phyloP scores from a whole-genome alignment of 1,140 invertebrate genomes.

The Lucilia sericata region DNA sequence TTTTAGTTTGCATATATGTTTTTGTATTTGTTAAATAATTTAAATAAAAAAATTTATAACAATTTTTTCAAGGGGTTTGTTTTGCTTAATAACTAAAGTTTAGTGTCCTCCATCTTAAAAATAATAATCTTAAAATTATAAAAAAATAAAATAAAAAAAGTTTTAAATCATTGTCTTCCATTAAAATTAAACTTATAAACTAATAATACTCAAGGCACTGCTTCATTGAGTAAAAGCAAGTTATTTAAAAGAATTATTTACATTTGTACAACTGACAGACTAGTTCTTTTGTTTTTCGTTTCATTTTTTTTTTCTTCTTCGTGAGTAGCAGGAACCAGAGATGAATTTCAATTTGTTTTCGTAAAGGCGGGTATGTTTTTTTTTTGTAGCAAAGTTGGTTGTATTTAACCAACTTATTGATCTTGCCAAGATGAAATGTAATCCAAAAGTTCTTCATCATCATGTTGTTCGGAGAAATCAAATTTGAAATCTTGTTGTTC shows the following conservation, averaged over 20 bases:
- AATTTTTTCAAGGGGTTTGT: slow-evolving; percentile 22
- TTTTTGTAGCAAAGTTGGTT: neutral
- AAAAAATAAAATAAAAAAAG: slow-evolving; percentile 34
- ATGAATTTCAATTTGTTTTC: slow-evolving; percentile 22
- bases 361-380: slow-evolving; percentile 35
- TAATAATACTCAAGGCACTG: slow-evolving; percentile 47
- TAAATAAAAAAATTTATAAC: slow-evolving; percentile 50
- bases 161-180: slow-evolving; percentile 67
- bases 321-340: neutral
- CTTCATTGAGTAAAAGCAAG: slow-evolving; percentile 32
- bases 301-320: neutral
- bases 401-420: slow-evolving; percentile 67
- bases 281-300: neutral
- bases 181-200: slow-evolving; percentile 42
- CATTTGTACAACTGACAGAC: slow-evolving; percentile 46
- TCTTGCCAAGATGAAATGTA: slow-evolving; percentile 90
- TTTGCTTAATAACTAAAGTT: slow-evolving; percentile 38
- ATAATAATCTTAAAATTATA: slow-evolving; percentile 24
- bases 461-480: slow-evolving; percentile 83
- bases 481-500: slow-evolving; percentile 69
- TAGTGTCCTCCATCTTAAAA: slow-evolving; percentile 33
- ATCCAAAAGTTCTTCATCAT: slow-evolving; percentile 91
- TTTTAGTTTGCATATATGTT: slow-evolving; percentile 48
- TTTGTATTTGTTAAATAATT: slow-evolving; percentile 44
- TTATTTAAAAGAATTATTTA: slow-evolving; percentile 53